Evolutionary conservation across 2,888 invertebrate genomes (phyloP), one percentile per base, ranked within the genome.

Genomic region (Ernsta delagoae): DNA sequence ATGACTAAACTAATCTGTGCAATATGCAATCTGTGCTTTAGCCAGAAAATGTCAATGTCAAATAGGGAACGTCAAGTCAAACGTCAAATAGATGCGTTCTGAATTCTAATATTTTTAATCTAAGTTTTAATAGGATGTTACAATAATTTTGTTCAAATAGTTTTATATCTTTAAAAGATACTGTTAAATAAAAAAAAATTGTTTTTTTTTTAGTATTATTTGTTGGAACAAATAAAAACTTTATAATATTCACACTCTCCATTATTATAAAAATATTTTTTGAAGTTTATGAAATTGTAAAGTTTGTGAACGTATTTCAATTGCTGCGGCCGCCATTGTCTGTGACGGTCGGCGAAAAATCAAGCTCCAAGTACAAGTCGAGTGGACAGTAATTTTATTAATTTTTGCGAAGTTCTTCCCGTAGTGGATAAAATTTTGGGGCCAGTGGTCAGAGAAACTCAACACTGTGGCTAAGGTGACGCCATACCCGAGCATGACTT

Each of bases 401-500:
- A 43, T 56, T 59, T 39, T 45, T 65, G 60, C 65, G 61, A 31
- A 5, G 43, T 39, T 54, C 39, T 41, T 48, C 16, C 12, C 56
- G 36, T 57, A 39, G 71, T 70, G 64, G 50, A 34, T 59, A 61
- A 24, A 59, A 45, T 64, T 71, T 71, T 61, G 64, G 59, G 57
- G 57, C 48, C 45, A 65, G 72, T 71, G 71, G 68, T 72, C 64
- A 77, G 75, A 78, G 78, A 80, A 87, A 86, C 79, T 82, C 75
- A 79, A 79, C 88, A 91, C 83, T 87, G 92, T 93, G 92, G 93
- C 93, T 86, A 92, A 92, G 82, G 88, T 93, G 82, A 92, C 90
- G 71, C 92, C 92, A 66, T 89, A 88, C 81, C 89, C 94, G 80
- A 91, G 81, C 81, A 95, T 95, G 95, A 94, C 93, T 87, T 94